Base-by-base conservation (phyloP, 2,113 vertebrate species). In the Neogale vison region DNA sequence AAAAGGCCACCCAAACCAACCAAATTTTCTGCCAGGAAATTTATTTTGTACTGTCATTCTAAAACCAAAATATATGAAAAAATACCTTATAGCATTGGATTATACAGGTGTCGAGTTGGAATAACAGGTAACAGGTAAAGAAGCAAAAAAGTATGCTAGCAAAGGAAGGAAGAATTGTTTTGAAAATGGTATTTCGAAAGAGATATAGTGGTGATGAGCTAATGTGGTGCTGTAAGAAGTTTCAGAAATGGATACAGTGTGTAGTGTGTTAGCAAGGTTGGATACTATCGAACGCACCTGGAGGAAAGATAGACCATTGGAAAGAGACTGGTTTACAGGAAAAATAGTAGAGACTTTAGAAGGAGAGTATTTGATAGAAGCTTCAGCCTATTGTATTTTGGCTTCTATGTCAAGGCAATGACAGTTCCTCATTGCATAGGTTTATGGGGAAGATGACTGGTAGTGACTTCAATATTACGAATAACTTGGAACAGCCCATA, bases 361-460 rank as follows among this genome's bases (percentile, higher is more conserved):
- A 89, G 36, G 47, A 86, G 34, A 65, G 14, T 45, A 29, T 88
- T 92, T 90, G 50, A 47, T 88, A 31, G 52, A 86, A 34, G 8
- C 42, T 96, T 97, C 9, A 67, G 24, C 12, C 7, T 3, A n/a
- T 85, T 90, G 3, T 88, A 57, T 92, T 92, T 89, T 88, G 74
- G 55, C n/a, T 45, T 95, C 31, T 79, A 1, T 85, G 36, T 90
- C 50, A 84, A 86, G 23, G 9, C 42, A 42, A 52, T 84, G n/a
- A 47, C 5, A 84, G n/a, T 71, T 90, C 69, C 45, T 95, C 80
- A 85, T 77, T 88, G 39, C 17, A 36, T 55, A 81, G 24, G 83
- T 96, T 95, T 90, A 72, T 96, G 47, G 50, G n/a, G 92, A 93
- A 79, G 61, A 67, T 79, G 80, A 86, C 79, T 50, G 18, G 21